phyloP scores from a whole-genome alignment of 2,888 invertebrate genomes.

The Eupithecia abbreviata region DNA sequence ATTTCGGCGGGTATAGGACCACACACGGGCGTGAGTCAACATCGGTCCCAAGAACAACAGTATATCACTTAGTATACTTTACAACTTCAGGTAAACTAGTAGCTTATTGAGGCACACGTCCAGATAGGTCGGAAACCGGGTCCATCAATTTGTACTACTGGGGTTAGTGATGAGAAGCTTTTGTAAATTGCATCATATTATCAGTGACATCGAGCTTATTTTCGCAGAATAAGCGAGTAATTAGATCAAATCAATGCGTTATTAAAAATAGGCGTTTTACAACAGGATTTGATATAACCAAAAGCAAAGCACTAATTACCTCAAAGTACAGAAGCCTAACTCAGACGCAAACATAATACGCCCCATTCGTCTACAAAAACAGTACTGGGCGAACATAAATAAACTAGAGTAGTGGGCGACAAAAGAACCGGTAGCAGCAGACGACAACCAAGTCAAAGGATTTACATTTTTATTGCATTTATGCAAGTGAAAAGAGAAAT shows the following conservation, averaged over 20 bases:
- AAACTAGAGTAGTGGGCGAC: constrained; percentile 52
- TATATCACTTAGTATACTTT: constrained; percentile 80
- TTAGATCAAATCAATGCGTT: background rate
- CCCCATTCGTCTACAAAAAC: constrained; percentile 30
- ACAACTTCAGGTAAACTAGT: constrained; percentile 74
- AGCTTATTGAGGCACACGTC: constrained; percentile 65
- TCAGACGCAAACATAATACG: constrained; percentile 30
- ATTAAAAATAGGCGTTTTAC: background rate
- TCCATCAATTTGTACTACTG: constrained; percentile 21
- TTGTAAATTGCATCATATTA: background rate
- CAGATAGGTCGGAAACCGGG: background rate
- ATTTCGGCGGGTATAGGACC: constrained; percentile 63
- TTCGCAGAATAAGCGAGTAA: background rate
- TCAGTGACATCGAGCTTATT: background rate
- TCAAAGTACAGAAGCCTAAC: constrained; percentile 19
- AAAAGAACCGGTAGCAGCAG: constrained; percentile 62
- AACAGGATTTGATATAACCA: background rate
- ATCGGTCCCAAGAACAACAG: constrained; percentile 79
- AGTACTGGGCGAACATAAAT: constrained; percentile 34
- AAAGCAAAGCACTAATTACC: constrained; percentile 1
- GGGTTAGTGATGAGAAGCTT: constrained; percentile 5
- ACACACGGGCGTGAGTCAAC: constrained; percentile 80
- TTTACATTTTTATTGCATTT: constrained; percentile 71
- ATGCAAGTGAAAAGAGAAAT: constrained; percentile 38
- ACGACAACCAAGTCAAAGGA: constrained; percentile 54